phyloP scores from a whole-genome alignment of 2,888 invertebrate species.

The Amblyjoppa proteus region DNA sequence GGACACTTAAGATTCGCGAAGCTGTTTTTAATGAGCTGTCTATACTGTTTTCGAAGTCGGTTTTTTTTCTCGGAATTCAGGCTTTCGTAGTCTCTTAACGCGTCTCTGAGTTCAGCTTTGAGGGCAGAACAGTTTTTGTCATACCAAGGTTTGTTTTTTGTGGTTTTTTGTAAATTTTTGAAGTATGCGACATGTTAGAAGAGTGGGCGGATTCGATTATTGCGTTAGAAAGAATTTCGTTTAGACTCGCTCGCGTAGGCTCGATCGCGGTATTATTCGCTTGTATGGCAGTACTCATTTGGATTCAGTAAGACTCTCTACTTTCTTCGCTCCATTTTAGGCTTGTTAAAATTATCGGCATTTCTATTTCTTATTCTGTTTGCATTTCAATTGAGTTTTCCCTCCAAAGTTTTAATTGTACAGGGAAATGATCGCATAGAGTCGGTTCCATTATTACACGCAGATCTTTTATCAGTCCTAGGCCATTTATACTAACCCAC shows the following conservation, averaged over 20 bases:
- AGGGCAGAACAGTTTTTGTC: constrained; percentile 1
- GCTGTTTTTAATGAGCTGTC: not conserved
- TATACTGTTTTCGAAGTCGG: not conserved
- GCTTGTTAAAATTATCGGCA: not conserved
- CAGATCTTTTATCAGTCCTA: constrained; percentile 9
- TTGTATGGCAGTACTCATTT: not conserved
- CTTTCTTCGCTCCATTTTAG: not conserved
- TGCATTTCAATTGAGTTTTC: not conserved
- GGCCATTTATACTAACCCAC: not conserved
- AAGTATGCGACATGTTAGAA: not conserved
- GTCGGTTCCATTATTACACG: not conserved
- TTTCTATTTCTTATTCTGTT: not conserved
- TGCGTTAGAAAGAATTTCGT: not conserved
- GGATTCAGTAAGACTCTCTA: not conserved
- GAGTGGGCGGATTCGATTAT: not conserved
- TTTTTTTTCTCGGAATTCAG: not conserved
- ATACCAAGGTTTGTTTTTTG: constrained; percentile 12
- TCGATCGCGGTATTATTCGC: not conserved
- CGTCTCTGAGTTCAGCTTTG: not conserved
- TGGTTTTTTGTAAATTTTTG: not conserved
- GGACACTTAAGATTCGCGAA: constrained; percentile 1
- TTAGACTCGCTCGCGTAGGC: not conserved
- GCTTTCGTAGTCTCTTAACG: not conserved
- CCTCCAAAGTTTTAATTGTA: constrained; percentile 16
- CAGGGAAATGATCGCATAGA: constrained; percentile 24